Percentiles rank a stretch among this genome's conserved stretches.
phyloP scores from a whole-genome alignment of 2,797 vertebrate genomes.

The Sebastes itinus region DNA sequence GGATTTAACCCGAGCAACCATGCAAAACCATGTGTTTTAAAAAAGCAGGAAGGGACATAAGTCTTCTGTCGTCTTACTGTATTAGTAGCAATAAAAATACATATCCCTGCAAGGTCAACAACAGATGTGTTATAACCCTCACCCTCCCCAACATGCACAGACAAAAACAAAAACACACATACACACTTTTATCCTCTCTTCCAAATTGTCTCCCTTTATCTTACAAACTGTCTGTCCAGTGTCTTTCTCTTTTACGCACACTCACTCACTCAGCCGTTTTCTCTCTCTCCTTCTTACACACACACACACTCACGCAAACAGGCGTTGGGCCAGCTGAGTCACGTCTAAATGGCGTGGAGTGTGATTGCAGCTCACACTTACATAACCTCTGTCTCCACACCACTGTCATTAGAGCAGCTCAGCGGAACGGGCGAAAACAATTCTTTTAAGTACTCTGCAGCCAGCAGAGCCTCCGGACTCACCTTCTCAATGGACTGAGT shows the following conservation, averaged over 20 bases:
- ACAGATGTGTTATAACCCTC: background rate
- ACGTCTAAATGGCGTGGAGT: conserved; percentile 80
- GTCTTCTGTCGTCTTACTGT: background rate
- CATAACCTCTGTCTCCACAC: conserved; percentile 82
- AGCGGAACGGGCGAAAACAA: conserved; percentile 67
- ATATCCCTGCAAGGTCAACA: background rate
- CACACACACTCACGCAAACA: conserved; percentile 41
- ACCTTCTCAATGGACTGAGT: conserved; percentile 38
- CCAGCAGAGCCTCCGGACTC: conserved; percentile 45
- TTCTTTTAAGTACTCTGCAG: conserved; percentile 69
- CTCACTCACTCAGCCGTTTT: background rate
- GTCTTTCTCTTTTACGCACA: background rate
- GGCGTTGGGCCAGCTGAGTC: conserved; percentile 80
- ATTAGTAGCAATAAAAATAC: background rate
- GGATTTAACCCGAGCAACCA: conserved; percentile 6
- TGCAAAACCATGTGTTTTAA: background rate
- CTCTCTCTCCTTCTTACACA: background rate
- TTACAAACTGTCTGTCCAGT: background rate
- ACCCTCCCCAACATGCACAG: background rate
- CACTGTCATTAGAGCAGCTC: conserved; percentile 74
- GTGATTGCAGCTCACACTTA: conserved; percentile 81
- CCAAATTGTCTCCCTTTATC: background rate
- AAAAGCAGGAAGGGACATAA: background rate
- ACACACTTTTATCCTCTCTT: background rate
- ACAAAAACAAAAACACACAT: background rate